Evolutionary conservation across 2,797 vertebrate genomes (phyloP).

Genomic region (Ciconia nigra): DNA sequence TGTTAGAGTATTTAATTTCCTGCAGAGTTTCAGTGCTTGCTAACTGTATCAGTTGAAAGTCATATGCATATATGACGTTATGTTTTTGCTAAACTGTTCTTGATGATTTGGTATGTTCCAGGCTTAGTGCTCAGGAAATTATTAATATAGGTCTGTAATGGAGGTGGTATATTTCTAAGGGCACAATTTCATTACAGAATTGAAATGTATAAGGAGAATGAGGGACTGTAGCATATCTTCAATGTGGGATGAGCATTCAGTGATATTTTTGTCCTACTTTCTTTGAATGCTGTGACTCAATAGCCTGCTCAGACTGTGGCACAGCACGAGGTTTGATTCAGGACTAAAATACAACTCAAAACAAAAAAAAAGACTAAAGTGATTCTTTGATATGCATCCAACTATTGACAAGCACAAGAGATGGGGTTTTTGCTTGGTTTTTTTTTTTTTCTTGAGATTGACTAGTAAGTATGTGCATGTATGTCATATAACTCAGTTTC

Average conservation of each 20-base stretch:
- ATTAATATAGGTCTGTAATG: background rate
- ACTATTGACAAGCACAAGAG: background rate
- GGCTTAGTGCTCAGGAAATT: constrained; percentile 11
- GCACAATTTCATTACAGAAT: constrained; percentile 8
- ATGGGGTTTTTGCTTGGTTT: background rate
- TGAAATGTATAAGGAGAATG: background rate
- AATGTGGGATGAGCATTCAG: background rate
- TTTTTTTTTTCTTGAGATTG: background rate
- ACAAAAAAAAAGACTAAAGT: background rate
- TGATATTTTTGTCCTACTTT: constrained; percentile 21
- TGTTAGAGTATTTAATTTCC: background rate
- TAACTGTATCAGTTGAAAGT: constrained; percentile 22
- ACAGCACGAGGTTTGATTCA: background rate
- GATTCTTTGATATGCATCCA: background rate
- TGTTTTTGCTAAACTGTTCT: constrained; percentile 12
- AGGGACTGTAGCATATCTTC: background rate
- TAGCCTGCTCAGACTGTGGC: background rate
- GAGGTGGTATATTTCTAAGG: background rate
- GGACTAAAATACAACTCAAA: background rate
- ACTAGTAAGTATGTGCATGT: background rate
- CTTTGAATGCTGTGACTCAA: constrained; percentile 10
- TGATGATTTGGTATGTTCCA: background rate
- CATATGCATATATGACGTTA: constrained; percentile 25
- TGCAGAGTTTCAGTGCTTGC: background rate
- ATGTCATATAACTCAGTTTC: background rate